Conservation (phyloP, 2,113 vertebrate genomes). For the Riparia riparia region DNA sequence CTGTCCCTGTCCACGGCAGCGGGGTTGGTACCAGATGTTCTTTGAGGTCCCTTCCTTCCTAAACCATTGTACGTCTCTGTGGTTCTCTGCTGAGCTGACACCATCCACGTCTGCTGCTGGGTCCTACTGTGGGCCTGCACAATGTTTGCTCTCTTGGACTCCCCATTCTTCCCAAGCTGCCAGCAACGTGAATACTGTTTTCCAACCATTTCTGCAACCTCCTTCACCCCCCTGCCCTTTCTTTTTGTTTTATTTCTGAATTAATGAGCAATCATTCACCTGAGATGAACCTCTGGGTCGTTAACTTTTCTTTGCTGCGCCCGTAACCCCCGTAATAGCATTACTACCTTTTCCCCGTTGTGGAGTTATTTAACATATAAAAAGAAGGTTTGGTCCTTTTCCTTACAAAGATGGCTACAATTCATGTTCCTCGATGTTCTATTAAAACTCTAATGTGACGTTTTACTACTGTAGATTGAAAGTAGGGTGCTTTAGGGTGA, state of each 20-base stretch:
- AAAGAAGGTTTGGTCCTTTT: constrained; percentile 49
- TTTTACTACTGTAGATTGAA: constrained; percentile 70
- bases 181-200: not conserved
- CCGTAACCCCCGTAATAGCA: constrained; percentile 6
- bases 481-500: constrained; percentile 53
- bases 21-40: not conserved
- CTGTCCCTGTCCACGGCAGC: not conserved
- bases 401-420: constrained; percentile 51
- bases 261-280: not conserved
- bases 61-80: not conserved
- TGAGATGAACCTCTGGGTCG: constrained; percentile 33
- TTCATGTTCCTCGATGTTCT: constrained; percentile 75
- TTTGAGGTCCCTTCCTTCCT: not conserved
- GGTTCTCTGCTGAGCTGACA: not conserved
- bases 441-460: constrained; percentile 68
- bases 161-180: not conserved
- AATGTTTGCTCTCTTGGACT: not conserved
- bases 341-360: constrained; percentile 48
- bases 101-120: not conserved
- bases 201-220: not conserved
- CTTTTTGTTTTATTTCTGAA: constrained; percentile 30
- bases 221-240: not conserved
- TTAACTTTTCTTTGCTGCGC: constrained; percentile 27
- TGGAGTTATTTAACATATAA: constrained; percentile 63
- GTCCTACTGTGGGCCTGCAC: not conserved